These are phyloP conservation scores for Kuschelorhynchus macadamiae DNA, from an alignment of 2,888 invertebrate genomes.

Conservation along the genomic window DNA sequence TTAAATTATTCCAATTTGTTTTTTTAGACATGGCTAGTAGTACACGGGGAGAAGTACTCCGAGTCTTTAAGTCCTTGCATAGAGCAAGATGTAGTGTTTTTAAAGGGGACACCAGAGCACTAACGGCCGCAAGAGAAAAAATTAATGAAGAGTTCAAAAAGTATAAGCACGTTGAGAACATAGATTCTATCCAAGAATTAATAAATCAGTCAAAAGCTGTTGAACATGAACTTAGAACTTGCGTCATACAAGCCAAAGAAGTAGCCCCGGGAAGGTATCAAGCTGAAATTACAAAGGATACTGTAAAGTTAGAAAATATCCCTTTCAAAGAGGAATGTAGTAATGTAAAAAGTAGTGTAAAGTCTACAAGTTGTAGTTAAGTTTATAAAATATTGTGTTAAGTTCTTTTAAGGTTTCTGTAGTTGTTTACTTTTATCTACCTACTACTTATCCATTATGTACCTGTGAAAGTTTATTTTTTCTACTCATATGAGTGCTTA, in stretches of 20 bases:
- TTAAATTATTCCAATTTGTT: too few species aligned
- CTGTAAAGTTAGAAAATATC: slow-evolving; percentile 75
- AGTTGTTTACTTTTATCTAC: too few species aligned
- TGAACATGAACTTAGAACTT: slow-evolving; percentile 78
- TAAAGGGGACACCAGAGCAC: slow-evolving; percentile 75
- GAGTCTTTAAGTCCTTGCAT: slow-evolving; percentile 81
- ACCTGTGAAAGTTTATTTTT: too few species aligned
- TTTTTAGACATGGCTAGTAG: slow-evolving; percentile 53
- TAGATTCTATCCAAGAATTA: slow-evolving; percentile 77
- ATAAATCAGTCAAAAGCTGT: slow-evolving; percentile 78
- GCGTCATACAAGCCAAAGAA: slow-evolving; percentile 81
- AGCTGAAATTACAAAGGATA: slow-evolving; percentile 75
- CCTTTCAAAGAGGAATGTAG: slow-evolving; percentile 59
- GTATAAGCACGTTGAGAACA: slow-evolving; percentile 75
- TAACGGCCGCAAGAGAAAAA: slow-evolving; percentile 76
- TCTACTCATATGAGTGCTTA: too few species aligned
- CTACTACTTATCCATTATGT: too few species aligned
- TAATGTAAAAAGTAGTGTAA: slow-evolving; percentile 3
- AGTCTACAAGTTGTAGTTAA: background rate
- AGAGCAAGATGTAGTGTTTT: slow-evolving; percentile 78
- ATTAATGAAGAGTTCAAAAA: slow-evolving; percentile 84
- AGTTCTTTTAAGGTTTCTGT: too few species aligned
- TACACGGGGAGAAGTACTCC: slow-evolving; percentile 73
- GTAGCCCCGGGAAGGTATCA: slow-evolving; percentile 77
- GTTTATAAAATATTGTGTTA: too few species aligned